Evolutionary conservation across 1,140 invertebrate species (phyloP).

Genomic region (Orius insidiosus): DNA sequence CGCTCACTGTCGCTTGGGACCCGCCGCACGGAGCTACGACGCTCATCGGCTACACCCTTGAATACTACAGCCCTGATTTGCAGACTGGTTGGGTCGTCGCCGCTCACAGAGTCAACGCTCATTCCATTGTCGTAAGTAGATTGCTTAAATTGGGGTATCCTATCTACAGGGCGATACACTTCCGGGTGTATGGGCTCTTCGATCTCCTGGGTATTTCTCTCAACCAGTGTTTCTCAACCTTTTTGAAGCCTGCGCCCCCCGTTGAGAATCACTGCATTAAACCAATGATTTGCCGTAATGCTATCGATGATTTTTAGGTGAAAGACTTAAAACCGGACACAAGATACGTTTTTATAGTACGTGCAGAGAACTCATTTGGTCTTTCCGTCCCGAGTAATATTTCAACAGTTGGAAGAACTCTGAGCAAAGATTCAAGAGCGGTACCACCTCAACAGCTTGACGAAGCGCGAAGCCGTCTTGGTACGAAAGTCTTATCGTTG

Average conservation of each 20-base stretch:
- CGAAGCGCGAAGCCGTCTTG: constrained; percentile 55
- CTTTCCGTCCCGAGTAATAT: constrained; percentile 40
- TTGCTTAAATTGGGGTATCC: background rate
- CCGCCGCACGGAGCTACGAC: constrained; percentile 29
- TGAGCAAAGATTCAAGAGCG: constrained; percentile 40
- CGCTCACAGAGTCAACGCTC: constrained; percentile 43
- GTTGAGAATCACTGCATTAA: background rate
- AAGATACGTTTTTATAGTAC: constrained; percentile 71
- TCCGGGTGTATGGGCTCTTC: constrained; percentile 27
- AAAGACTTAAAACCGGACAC: constrained; percentile 56
- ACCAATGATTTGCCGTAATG: background rate
- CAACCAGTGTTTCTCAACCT: background rate
- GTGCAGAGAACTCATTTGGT: constrained; percentile 73
- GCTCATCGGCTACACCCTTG: constrained; percentile 58
- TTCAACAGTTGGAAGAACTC: constrained; percentile 47
- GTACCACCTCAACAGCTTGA: constrained; percentile 59
- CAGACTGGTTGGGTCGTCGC: constrained; percentile 59
- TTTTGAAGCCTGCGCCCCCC: background rate
- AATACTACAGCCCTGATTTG: constrained; percentile 70
- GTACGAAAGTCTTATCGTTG: constrained; percentile 65
- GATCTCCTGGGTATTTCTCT: constrained; percentile 41
- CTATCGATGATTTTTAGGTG: constrained; percentile 27
- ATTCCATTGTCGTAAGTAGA: constrained; percentile 40
- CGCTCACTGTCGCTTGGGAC: constrained; percentile 66
- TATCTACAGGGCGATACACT: too few relatives aligned